Percentiles rank a stretch among this genome's conserved stretches.
These are phyloP conservation scores for Muricea muricata DNA, from an alignment of 92 coral and sea anemone genomes.

Conservation along the genomic window DNA sequence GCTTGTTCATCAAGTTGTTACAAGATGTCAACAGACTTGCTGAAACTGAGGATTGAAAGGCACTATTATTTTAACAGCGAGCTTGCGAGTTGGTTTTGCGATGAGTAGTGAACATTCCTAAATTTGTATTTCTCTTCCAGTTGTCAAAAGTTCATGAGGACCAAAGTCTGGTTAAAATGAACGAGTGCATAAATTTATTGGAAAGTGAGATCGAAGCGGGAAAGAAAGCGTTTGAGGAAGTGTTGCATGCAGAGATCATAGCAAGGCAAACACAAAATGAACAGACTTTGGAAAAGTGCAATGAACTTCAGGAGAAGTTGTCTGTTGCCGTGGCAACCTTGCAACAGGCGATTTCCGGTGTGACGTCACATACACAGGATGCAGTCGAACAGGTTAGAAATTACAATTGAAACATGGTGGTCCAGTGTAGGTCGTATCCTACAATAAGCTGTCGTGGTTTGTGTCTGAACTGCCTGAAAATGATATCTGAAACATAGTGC, in stretches of 20 bases:
- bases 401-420: neutral
- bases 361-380: conserved; percentile 76
- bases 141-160: conserved; percentile 84
- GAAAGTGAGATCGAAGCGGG: conserved; percentile 98
- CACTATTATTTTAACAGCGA: no score
- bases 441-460: neutral
- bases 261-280: conserved; percentile 95
- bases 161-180: conserved; percentile 84
- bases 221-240: conserved; percentile 91
- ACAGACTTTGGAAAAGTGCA: conserved; percentile 72
- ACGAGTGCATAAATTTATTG: conserved; percentile 87
- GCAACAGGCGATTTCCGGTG: conserved; percentile 90
- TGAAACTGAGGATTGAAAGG: no score
- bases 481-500: no score
- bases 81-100: no score
- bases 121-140: conserved; percentile 34
- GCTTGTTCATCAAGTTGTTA: no score
- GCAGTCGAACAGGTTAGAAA: conserved; percentile 75
- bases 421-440: neutral
- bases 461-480: no score
- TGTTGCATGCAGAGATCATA: conserved; percentile 94
- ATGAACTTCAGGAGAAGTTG: conserved; percentile 85
- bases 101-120: neutral
- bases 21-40: no score
- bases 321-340: conserved; percentile 82